Evolutionary conservation across 2,113 vertebrate genomes (phyloP).

Genomic region (Mustela nigripes): DNA sequence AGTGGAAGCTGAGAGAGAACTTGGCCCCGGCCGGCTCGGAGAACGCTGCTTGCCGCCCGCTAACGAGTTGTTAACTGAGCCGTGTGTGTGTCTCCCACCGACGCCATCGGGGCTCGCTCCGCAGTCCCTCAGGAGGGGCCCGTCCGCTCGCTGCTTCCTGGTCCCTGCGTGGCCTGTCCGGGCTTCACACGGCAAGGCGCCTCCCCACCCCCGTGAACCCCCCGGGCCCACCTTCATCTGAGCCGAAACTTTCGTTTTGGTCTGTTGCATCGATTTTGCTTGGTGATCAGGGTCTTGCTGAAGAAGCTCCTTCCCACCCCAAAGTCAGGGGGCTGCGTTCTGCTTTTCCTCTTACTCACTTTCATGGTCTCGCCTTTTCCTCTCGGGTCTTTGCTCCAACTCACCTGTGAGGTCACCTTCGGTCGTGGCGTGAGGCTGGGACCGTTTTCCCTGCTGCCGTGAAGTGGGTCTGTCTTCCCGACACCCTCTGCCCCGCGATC

Average conservation of each 20-base stretch:
- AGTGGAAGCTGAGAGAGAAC: background rate
- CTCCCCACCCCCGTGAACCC: too few relatives aligned
- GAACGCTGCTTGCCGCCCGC: too few relatives aligned
- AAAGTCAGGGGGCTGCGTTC: background rate
- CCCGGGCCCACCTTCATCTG: background rate
- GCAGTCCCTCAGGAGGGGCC: background rate
- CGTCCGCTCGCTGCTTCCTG: too few relatives aligned
- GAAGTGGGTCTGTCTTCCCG: background rate
- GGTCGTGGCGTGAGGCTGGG: accelerated
- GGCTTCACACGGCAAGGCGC: too few relatives aligned
- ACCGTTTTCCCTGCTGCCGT: background rate
- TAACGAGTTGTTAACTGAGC: accelerated
- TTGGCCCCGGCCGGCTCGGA: too few relatives aligned
- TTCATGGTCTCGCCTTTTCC: background rate
- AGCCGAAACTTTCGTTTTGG: too few relatives aligned
- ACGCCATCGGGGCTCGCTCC: background rate
- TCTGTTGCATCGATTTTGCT: background rate
- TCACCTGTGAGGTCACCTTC: background rate
- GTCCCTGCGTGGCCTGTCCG: background rate
- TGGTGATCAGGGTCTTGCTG: too few relatives aligned
- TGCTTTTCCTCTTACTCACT: background rate
- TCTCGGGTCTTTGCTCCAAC: background rate
- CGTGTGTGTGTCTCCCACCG: accelerated
- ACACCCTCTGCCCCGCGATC: background rate
- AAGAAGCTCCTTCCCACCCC: background rate